Conservation (phyloP, 2,888 invertebrate species). For the Alitta virens region DNA sequence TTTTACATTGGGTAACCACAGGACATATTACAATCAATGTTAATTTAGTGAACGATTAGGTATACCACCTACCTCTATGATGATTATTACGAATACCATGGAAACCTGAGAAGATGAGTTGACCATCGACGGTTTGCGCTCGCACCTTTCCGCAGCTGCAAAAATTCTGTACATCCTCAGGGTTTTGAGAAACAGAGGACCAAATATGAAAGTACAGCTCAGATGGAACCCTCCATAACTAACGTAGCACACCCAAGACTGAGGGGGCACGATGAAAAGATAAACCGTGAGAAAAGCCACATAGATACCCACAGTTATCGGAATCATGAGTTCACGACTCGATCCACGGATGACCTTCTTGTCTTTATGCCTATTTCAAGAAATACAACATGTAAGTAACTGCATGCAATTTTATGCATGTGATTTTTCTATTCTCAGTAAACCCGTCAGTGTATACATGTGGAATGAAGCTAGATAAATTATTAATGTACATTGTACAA, state of each 20-base stretch:
- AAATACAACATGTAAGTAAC: no score
- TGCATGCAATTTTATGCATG: no score
- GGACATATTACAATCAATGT: no score
- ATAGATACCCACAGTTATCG: not conserved
- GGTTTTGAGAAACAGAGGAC: not conserved
- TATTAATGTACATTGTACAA: no score
- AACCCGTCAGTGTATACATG: no score
- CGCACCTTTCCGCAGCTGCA: not conserved
- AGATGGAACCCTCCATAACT: constrained; percentile 1
- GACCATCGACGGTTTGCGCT: not conserved
- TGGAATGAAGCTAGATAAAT: no score
- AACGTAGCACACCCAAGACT: not conserved
- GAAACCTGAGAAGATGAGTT: not conserved
- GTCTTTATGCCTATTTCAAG: not conserved
- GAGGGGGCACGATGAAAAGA: not conserved
- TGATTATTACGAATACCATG: not conserved
- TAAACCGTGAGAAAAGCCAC: not conserved
- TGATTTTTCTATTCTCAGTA: no score
- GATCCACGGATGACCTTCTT: not conserved
- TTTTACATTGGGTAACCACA: no score
- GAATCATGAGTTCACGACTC: not conserved
- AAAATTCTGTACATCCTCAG: not conserved
- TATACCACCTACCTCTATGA: not conserved
- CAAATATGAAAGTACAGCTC: not conserved
- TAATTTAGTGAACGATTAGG: no score